Evolutionary conservation across 2,888 invertebrate species (phyloP), one percentile per base, ranked within the genome.

Genomic region (Itoplectis maculator): DNA sequence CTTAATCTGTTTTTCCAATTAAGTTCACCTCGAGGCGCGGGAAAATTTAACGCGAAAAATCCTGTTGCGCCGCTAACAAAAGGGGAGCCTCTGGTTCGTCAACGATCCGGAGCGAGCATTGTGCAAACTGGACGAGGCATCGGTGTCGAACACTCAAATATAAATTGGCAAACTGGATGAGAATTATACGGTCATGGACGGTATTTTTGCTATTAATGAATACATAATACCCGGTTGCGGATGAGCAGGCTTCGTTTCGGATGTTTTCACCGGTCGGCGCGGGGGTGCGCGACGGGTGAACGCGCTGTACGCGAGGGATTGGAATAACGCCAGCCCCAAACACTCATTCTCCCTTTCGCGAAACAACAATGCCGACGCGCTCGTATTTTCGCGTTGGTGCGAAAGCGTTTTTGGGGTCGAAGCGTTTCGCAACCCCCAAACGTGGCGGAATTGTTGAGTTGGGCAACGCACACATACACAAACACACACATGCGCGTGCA

Each of bases 131-230:
- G 56, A 35, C n/a, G 18, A 37, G 35, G 5, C 4, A 37, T 35
- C 37, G 61, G 37, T 61, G 61, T 37, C 40, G 37, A 37, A 18
- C 37, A 15, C 18, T 65, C 45, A 65, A 65, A 68, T 80, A 84
- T 77, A 83, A 87, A 86, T 87, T 81, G 81, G 82, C 84, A 72
- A 65, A 69, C 47, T 56, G 15, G 35, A 63, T 47, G 69, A 84
- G 87, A 80, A 85, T 88, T 84, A 63, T 69, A 61, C 73, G 61
- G 61, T 65, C 70, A 59, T 23, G 45, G 42, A 45, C 69, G 80
- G 83, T 86, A 88, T 87, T 86, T 88, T 88, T 81, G 81, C 68
- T 80, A 84, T 75, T 87, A 87, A 88, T 86, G 84, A 89, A 86
- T 85, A 83, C 85, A 84, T 79, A 84, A 29, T 29, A 51, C 79